Evolutionary conservation across 2,888 invertebrate species (phyloP), one percentile per base, ranked within the genome.

Genomic region (Cheilosia vulpina): DNA sequence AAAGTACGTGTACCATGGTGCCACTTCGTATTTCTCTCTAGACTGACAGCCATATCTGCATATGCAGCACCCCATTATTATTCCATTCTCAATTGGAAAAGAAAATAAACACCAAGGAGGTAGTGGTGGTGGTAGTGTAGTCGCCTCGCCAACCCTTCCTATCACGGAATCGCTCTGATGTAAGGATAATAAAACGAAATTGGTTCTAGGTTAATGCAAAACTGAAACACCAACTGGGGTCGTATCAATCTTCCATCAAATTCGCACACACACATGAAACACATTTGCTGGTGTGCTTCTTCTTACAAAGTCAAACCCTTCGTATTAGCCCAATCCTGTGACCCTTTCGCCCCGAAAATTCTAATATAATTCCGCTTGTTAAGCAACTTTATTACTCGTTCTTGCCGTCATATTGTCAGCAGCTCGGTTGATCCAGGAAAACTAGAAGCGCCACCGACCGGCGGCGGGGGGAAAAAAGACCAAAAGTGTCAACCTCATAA

Each of bases 401-500:
- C 81, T 85, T 72, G 72, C 55, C 72, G 85, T 81, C 81, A 68
- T 77, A 78, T 69, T 75, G 68, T 85, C 80, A 85, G 53, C 75
- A 76, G 17, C 50, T 55, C 19, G 50, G 63, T 53, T n/a, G 65
- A 72, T 50, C 45, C n/a, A 52, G 15, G 9, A 65, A 57, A 34
- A 63, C 55, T 15, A 55, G 15, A 45, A 34, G 17, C 34, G 60
- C 53, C 73, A 45, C 55, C 50, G 1, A 52, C 15, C 27, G 27
- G 6, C 27, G 6, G 6, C 24, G 41, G 27, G 27, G 5, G 0
- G 1, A 31, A 31, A 31, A 31, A 31, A 31, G 9, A 27, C 27
- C 68, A 79, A 85, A 81, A 81, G 66, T 85, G 85, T 80, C 84
- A 80, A 76, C 80, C 68, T 81, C 76, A 85, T 85, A 85, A 85